Percentiles rank a stretch among this genome's conserved stretches.
phyloP scores from a whole-genome alignment of 1,140 invertebrate genomes.

The Diorhabda elongata region DNA sequence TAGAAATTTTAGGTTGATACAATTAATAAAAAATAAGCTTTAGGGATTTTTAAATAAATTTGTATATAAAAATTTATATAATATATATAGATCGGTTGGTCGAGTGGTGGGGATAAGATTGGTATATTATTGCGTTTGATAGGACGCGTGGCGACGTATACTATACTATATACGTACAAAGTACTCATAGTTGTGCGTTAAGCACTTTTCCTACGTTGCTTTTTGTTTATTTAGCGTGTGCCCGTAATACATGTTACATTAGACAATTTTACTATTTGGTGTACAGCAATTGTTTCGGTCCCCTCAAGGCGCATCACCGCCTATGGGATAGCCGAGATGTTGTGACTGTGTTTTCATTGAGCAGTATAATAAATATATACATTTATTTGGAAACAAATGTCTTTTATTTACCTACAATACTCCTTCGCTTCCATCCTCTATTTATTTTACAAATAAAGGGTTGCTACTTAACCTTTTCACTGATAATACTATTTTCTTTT shows the following conservation, averaged over 20 bases:
- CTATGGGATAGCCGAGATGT: constrained; percentile 42
- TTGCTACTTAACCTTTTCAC: too few species aligned
- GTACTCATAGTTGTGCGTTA: constrained; percentile 46
- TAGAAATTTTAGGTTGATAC: constrained; percentile 47
- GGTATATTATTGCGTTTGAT: constrained; percentile 30
- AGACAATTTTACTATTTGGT: constrained; percentile 52
- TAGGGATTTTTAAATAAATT: constrained; percentile 51
- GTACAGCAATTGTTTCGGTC: constrained; percentile 49
- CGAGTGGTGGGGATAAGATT: constrained; percentile 13
- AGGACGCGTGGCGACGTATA: constrained; percentile 48
- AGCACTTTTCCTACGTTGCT: constrained; percentile 46
- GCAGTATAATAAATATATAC: constrained; percentile 50
- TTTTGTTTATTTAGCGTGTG: constrained; percentile 48
- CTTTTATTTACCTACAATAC: neutral
- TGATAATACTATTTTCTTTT: too few species aligned
- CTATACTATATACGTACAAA: constrained; percentile 50
- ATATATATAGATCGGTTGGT: constrained; percentile 44
- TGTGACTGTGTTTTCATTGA: constrained; percentile 51
- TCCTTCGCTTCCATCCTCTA: too few species aligned
- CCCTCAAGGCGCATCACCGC: constrained; percentile 21
- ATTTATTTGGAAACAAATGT: constrained; percentile 46
- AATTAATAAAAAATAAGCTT: constrained; percentile 48
- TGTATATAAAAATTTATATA: constrained; percentile 51
- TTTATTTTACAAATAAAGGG: too few species aligned
- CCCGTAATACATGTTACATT: constrained; percentile 49